Evolutionary conservation across 2,797 vertebrate genomes (phyloP).

Genomic region (Tolypeutes matacus): DNA sequence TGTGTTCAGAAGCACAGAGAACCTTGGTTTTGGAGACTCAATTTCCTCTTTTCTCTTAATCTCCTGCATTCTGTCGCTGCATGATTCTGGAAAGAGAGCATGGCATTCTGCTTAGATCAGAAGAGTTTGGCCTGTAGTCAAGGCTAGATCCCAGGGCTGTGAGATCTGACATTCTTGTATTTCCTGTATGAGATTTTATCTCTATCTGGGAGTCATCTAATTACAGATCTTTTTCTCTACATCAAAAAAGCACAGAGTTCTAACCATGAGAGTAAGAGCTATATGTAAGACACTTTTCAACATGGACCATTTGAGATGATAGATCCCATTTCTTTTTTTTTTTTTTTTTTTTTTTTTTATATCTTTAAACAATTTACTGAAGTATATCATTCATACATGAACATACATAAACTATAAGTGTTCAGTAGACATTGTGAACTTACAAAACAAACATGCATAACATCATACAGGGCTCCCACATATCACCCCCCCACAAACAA

Average conservation of each 20-base stretch:
- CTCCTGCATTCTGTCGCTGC: not conserved
- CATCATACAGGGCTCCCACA: too few relatives aligned
- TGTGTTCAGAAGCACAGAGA: constrained; percentile 20
- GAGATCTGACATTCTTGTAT: not conserved
- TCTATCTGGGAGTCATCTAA: not conserved
- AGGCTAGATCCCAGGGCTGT: not conserved
- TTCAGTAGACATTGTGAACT: too few relatives aligned
- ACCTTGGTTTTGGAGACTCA: not conserved
- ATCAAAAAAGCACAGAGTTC: not conserved
- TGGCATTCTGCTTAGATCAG: not conserved
- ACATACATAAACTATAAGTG: too few relatives aligned
- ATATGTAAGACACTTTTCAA: not conserved
- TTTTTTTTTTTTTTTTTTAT: too few relatives aligned
- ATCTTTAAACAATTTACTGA: too few relatives aligned
- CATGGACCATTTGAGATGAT: not conserved
- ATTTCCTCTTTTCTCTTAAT: not conserved
- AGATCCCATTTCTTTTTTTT: constrained; percentile 28
- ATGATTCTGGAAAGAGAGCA: not conserved
- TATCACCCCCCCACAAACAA: too few relatives aligned
- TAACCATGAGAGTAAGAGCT: not conserved
- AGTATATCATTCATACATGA: too few relatives aligned
- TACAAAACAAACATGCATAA: too few relatives aligned
- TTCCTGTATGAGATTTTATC: not conserved
- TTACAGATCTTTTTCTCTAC: not conserved
- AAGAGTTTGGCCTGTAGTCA: not conserved